phyloP scores from a whole-genome alignment of 2,888 invertebrate genomes.

The Dynastes grantii region DNA sequence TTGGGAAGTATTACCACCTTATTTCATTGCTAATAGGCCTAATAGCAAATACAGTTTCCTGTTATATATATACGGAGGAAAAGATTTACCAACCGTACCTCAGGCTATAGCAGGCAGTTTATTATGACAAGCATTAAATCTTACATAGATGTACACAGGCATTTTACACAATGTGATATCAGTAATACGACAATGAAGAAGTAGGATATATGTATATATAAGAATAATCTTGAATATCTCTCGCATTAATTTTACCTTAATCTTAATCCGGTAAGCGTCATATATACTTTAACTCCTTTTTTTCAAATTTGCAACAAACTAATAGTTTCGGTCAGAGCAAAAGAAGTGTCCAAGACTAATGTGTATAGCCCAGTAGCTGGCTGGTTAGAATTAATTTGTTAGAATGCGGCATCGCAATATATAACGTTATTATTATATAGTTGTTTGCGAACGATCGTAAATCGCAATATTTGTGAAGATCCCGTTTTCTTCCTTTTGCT shows the following conservation, averaged over 20 bases:
- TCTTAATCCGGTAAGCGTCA: neutral
- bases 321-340: slow-evolving; percentile 7
- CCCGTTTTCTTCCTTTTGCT: slow-evolving; percentile 56
- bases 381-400: slow-evolving; percentile 38
- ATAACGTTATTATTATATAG: slow-evolving; percentile 54
- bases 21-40: too few relatives aligned
- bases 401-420: slow-evolving; percentile 46
- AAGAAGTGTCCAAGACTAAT: neutral
- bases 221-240: too few relatives aligned
- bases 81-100: too few relatives aligned
- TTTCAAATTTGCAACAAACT: neutral
- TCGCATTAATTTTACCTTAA: neutral
- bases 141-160: too few relatives aligned
- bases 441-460: slow-evolving; percentile 53
- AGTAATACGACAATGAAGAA: too few relatives aligned
- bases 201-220: too few relatives aligned
- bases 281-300: neutral
- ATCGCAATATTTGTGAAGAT: slow-evolving; percentile 53
- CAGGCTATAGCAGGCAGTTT: too few relatives aligned
- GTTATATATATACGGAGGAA: too few relatives aligned
- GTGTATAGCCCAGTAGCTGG: neutral
- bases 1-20: too few relatives aligned
- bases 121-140: too few relatives aligned
- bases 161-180: too few relatives aligned
- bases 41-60: too few relatives aligned